Evolutionary conservation across 2,888 invertebrate species (phyloP).

Genomic region (Drosophila multiciliata): DNA sequence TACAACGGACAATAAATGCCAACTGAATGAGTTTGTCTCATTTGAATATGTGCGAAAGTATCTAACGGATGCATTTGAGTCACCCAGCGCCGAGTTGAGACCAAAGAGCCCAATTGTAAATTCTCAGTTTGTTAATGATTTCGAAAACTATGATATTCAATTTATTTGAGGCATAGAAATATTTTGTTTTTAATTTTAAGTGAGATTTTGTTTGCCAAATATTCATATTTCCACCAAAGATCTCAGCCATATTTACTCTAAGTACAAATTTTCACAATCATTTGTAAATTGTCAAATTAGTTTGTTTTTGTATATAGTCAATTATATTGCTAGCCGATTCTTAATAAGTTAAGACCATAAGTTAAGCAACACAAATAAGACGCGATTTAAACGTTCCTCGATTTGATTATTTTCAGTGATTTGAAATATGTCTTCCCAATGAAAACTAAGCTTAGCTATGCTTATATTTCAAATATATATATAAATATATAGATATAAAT

Average conservation of each 20-base stretch:
- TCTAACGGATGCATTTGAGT: conserved; percentile 82
- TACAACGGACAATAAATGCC: conserved; percentile 43
- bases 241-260: conserved; percentile 66
- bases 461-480: conserved; percentile 19
- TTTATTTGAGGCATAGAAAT: conserved; percentile 63
- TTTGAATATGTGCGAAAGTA: conserved; percentile 85
- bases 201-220: conserved; percentile 20
- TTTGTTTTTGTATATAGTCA: conserved; percentile 5
- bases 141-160: conserved; percentile 84
- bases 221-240: conserved; percentile 63
- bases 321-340: background rate
- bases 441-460: conserved; percentile 18
- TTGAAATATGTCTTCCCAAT: conserved; percentile 68
- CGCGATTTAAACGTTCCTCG: conserved; percentile 57
- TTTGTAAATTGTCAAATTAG: conserved; percentile 1
- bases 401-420: conserved; percentile 60
- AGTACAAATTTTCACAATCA: background rate
- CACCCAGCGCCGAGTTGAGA: conserved; percentile 9
- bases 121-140: conserved; percentile 69
- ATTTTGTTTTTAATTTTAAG: conserved; percentile 11
- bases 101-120: conserved; percentile 48
- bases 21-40: conserved; percentile 83
- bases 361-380: conserved; percentile 31
- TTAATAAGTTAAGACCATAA: background rate
- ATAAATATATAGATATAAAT: conserved; percentile 11